These are phyloP conservation scores for Megaceryle torquata DNA, from an alignment of 2,113 vertebrate genomes.

Conservation along the genomic window DNA sequence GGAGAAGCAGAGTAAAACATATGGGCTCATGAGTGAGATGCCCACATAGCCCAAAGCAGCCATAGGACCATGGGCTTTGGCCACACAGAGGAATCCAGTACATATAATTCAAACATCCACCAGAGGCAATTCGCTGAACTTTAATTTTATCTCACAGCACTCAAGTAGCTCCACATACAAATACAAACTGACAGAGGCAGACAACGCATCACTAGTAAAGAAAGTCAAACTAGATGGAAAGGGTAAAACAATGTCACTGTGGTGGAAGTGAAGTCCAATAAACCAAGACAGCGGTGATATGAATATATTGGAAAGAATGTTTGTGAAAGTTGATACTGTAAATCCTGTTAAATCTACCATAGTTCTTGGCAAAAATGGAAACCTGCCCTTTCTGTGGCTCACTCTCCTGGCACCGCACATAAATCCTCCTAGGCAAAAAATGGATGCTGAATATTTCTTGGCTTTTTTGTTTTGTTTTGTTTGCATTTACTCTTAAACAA, in stretches of 20 bases:
- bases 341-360: background rate
- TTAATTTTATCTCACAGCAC: background rate
- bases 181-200: background rate
- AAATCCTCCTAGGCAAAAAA: background rate
- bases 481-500: background rate
- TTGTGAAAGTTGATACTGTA: background rate
- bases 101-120: background rate
- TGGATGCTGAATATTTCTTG: background rate
- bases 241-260: background rate
- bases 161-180: background rate
- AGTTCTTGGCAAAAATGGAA: background rate
- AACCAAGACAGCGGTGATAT: background rate
- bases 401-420: accelerated
- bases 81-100: background rate
- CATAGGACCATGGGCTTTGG: background rate
- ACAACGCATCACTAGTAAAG: background rate
- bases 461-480: too few species aligned
- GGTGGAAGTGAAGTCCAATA: background rate
- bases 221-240: background rate
- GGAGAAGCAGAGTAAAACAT: background rate
- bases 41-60: background rate
- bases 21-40: background rate
- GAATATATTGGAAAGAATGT: background rate
- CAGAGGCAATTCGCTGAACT: background rate
- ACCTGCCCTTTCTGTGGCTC: background rate